phyloP scores from a whole-genome alignment of 2,113 vertebrate genomes.

The Bubalus kerabau region DNA sequence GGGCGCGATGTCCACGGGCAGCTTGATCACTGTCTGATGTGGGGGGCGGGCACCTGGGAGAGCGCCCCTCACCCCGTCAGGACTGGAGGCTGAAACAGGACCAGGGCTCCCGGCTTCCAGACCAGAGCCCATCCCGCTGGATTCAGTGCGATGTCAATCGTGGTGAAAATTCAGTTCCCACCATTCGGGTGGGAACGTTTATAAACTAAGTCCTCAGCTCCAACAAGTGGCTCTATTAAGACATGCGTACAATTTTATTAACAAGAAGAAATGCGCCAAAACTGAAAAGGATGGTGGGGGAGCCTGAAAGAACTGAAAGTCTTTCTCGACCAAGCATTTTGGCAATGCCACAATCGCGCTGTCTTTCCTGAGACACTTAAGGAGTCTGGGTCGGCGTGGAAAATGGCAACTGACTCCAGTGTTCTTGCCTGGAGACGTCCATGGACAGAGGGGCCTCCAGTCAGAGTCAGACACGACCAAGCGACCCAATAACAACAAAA shows the following conservation, averaged over 20 bases:
- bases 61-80: not conserved
- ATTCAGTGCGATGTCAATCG: not conserved
- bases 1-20: fast-evolving
- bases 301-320: not conserved
- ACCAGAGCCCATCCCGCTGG: not conserved
- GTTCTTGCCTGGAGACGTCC: not conserved
- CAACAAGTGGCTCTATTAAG: not conserved
- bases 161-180: not conserved
- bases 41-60: fast-evolving
- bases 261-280: constrained; percentile 20
- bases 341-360: fast-evolving
- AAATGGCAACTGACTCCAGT: not conserved
- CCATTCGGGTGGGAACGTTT: not conserved
- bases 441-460: not conserved
- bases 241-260: not conserved
- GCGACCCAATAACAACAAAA: not conserved
- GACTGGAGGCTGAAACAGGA: not conserved
- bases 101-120: not conserved
- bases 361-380: not conserved
- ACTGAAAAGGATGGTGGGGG: not conserved
- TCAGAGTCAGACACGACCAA: not conserved
- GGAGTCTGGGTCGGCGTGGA: not conserved
- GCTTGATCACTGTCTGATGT: fast-evolving
- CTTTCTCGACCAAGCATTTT: not conserved
- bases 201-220: not conserved